Percentiles rank a stretch among this genome's conserved stretches.
These are phyloP conservation scores for Tamias sibiricus DNA, from an alignment of 2,113 vertebrate genomes.

Conservation along the genomic window DNA sequence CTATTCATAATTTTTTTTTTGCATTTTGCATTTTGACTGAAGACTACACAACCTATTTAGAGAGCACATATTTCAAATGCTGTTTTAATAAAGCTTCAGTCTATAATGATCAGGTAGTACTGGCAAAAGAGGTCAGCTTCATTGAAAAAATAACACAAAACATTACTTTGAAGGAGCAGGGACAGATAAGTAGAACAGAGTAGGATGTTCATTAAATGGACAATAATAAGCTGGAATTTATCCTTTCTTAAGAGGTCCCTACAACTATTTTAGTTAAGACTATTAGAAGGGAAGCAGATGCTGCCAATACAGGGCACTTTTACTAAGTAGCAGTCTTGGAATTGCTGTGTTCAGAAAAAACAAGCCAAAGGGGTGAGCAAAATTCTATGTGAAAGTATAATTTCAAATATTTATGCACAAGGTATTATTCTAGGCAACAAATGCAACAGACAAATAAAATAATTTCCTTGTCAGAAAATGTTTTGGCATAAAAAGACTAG, in stretches of 20 bases:
- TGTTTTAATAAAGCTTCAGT: neutral
- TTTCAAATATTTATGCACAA: neutral
- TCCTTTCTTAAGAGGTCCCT: neutral
- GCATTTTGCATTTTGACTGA: neutral
- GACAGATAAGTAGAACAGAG: neutral
- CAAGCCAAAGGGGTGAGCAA: neutral
- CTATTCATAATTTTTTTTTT: too few relatives aligned
- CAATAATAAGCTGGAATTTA: neutral
- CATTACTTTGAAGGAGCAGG: neutral
- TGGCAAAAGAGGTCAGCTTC: neutral
- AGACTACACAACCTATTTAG: neutral
- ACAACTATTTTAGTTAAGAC: neutral
- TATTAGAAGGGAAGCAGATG: neutral
- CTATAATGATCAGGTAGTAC: neutral
- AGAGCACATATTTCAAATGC: neutral
- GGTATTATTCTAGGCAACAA: neutral
- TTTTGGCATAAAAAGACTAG: neutral
- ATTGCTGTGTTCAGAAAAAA: neutral
- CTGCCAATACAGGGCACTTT: neutral
- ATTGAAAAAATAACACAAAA: neutral
- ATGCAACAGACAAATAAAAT: neutral
- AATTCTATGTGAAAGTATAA: constrained; percentile 2
- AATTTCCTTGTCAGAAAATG: neutral
- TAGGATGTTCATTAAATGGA: neutral
- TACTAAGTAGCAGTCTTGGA: neutral